phyloP scores from a whole-genome alignment of 2,797 vertebrate species.

The Denticeps clupeoides region DNA sequence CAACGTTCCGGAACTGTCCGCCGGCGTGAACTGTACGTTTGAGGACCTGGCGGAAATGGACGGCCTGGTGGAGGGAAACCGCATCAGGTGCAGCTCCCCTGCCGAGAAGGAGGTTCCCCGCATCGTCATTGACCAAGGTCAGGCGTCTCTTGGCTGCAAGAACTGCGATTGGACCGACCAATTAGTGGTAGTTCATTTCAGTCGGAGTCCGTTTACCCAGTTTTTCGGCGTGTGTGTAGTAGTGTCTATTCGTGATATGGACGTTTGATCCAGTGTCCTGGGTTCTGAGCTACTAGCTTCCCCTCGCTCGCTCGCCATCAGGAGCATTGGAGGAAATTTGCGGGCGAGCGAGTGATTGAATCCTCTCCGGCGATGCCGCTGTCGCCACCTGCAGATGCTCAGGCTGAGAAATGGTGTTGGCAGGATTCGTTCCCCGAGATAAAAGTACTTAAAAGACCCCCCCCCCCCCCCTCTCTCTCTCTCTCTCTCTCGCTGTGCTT shows the following conservation, averaged over 20 bases:
- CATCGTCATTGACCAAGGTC: conserved; percentile 87
- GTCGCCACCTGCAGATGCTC: conserved; percentile 14
- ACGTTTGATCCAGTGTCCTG: too few relatives aligned
- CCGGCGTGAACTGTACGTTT: conserved; percentile 92
- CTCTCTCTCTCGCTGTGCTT: conserved; percentile 14
- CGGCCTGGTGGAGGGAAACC: conserved; percentile 86
- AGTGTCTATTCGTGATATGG: too few relatives aligned
- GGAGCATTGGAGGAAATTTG: conserved; percentile 27
- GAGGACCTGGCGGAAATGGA: conserved; percentile 93
- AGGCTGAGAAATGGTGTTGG: conserved; percentile 27
- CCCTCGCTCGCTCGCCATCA: too few relatives aligned
- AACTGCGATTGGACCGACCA: too few relatives aligned
- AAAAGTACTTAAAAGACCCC: conserved; percentile 13
- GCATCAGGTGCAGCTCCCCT: conserved; percentile 83
- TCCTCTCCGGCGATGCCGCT: conserved; percentile 26
- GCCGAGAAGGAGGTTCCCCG: conserved; percentile 90
- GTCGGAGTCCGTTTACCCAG: too few relatives aligned
- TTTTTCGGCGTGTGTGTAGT: too few relatives aligned
- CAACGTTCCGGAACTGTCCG: conserved; percentile 91
- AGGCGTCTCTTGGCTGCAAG: not conserved
- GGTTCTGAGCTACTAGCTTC: too few relatives aligned
- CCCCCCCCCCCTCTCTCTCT: not conserved
- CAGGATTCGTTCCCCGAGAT: conserved; percentile 24
- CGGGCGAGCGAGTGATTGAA: conserved; percentile 28
- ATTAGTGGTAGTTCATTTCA: too few relatives aligned